phyloP scores from a whole-genome alignment of 92 coral and sea anemone species.

The Scolanthus callimorphus region DNA sequence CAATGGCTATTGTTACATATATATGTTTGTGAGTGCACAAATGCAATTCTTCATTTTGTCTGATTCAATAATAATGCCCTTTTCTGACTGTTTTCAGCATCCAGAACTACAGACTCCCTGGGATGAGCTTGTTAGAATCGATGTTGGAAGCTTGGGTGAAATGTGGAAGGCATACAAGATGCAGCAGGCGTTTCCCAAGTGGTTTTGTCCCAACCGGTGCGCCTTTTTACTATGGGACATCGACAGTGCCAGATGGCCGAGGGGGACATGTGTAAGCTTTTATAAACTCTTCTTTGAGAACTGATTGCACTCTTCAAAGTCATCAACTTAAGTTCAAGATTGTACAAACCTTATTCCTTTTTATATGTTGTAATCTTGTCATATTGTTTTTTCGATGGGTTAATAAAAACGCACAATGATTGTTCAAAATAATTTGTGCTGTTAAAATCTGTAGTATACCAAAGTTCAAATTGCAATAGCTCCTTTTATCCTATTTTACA shows the following conservation, averaged over 20 bases:
- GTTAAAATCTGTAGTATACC: too few relatives aligned
- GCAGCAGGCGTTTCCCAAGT: slow-evolving; percentile 37
- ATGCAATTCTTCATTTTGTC: too few relatives aligned
- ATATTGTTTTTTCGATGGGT: too few relatives aligned
- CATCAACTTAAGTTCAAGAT: not conserved
- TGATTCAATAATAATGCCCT: too few relatives aligned
- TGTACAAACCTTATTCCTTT: too few relatives aligned
- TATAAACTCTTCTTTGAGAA: not conserved
- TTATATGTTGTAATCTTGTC: too few relatives aligned
- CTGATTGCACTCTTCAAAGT: not conserved
- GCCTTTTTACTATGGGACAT: slow-evolving; percentile 30
- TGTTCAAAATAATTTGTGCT: too few relatives aligned
- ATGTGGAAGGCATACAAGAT: slow-evolving; percentile 27
- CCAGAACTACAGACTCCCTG: not conserved
- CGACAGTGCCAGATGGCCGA: slow-evolving; percentile 23
- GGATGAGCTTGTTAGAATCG: slow-evolving; percentile 12
- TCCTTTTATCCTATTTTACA: too few relatives aligned
- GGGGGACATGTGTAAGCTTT: slow-evolving; percentile 27
- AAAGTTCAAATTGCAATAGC: too few relatives aligned
- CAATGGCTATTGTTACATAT: too few relatives aligned
- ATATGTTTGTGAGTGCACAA: too few relatives aligned
- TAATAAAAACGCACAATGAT: too few relatives aligned
- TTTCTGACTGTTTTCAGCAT: not conserved
- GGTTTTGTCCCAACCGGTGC: slow-evolving; percentile 23
- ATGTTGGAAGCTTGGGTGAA: slow-evolving; percentile 21